These are phyloP conservation scores for Eulithis prunata DNA, from an alignment of 2,888 invertebrate genomes.

Conservation along the genomic window DNA sequence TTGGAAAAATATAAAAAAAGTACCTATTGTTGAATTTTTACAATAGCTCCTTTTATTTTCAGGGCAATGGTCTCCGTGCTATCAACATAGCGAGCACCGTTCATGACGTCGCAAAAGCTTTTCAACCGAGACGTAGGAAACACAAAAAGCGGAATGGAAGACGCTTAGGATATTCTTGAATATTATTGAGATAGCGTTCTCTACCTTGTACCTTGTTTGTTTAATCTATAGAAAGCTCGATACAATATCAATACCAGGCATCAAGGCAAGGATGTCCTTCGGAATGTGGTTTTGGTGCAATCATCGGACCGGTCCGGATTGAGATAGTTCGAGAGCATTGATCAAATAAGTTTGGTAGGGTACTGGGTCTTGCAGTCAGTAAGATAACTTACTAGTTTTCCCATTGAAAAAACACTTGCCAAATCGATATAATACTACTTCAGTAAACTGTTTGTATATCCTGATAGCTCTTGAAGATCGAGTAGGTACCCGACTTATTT, in stretches of 20 bases:
- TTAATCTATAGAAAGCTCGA: neutral
- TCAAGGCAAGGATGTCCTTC: neutral
- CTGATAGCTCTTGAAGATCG: too few species aligned
- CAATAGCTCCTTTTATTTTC: constrained; percentile 43
- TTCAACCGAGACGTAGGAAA: constrained; percentile 46
- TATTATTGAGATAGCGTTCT: neutral
- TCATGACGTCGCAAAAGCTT: constrained; percentile 54
- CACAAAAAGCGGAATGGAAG: constrained; percentile 45
- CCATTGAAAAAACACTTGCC: too few species aligned
- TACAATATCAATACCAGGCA: neutral
- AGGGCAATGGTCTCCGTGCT: constrained; percentile 60
- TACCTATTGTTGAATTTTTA: constrained; percentile 30
- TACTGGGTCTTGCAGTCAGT: neutral
- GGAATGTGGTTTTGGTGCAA: neutral
- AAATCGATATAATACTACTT: too few species aligned
- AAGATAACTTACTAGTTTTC: neutral
- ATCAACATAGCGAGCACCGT: constrained; percentile 60
- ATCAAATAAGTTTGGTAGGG: neutral
- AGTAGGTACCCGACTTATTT: too few species aligned
- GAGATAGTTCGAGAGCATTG: neutral
- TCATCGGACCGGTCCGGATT: neutral
- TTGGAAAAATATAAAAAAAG: neutral
- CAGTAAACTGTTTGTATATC: too few species aligned
- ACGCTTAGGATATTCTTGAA: constrained; percentile 9
- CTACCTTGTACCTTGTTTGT: neutral